Conservation (phyloP, 2,888 invertebrate genomes). For the Dilophus febrilis region DNA sequence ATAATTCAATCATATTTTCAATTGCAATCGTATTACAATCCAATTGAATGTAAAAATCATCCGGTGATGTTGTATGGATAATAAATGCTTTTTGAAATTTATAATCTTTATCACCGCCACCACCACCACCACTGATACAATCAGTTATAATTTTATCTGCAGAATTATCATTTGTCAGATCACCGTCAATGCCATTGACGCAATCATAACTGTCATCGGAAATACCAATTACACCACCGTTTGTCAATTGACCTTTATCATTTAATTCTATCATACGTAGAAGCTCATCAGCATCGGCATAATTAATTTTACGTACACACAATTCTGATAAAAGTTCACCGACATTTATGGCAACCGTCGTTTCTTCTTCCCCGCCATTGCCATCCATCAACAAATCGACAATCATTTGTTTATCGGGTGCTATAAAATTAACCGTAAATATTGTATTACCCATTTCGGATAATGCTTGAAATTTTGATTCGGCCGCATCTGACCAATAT, state of each 20-base stretch:
- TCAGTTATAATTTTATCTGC: conserved; percentile 2
- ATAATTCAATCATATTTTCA: conserved; percentile 21
- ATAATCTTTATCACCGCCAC: conserved; percentile 24
- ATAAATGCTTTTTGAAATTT: conserved; percentile 40
- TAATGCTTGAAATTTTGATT: conserved; percentile 46
- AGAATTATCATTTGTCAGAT: conserved; percentile 18
- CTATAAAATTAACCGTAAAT: conserved; percentile 48
- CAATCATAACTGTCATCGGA: not conserved
- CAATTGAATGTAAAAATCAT: conserved; percentile 56
- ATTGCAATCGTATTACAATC: conserved; percentile 29
- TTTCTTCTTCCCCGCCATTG: conserved; percentile 22
- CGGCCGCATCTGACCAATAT: conserved; percentile 48
- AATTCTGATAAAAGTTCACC: conserved; percentile 39
- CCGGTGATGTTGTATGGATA: conserved; percentile 46
- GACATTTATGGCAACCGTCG: too few species aligned
- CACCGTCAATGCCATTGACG: conserved; percentile 20
- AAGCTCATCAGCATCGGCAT: not conserved
- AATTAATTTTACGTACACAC: conserved; percentile 25
- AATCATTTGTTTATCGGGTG: conserved; percentile 44
- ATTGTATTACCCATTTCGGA: conserved; percentile 51
- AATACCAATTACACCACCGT: not conserved
- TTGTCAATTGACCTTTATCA: conserved; percentile 1
- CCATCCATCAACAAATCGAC: conserved; percentile 44
- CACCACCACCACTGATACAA: not conserved
- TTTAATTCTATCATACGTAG: too few species aligned